Evolutionary conservation across 2,888 invertebrate species (phyloP).

Genomic region (Drosophila mayaguana): DNA sequence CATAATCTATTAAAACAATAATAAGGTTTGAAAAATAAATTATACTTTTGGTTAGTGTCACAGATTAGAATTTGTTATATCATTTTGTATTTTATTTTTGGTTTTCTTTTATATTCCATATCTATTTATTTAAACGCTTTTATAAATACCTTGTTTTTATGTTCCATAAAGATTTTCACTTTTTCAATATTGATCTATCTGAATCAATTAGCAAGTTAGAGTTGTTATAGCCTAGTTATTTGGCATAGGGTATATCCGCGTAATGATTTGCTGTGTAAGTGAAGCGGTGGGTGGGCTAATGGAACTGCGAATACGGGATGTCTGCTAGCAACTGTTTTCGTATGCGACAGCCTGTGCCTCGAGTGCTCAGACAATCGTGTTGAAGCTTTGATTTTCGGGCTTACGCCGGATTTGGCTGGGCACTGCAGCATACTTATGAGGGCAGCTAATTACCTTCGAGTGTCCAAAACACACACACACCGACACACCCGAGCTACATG

Average conservation of each 20-base stretch:
- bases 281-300: not conserved
- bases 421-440: constrained; percentile 67
- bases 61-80: too few relatives aligned
- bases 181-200: too few relatives aligned
- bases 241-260: not conserved
- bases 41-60: too few relatives aligned
- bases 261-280: not conserved
- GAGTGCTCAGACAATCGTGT: constrained; percentile 76
- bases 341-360: constrained; percentile 37
- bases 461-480: constrained; percentile 31
- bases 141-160: too few relatives aligned
- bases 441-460: constrained; percentile 70
- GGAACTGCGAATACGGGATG: constrained; percentile 33
- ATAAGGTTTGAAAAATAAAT: too few relatives aligned
- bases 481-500: not conserved
- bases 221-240: not conserved
- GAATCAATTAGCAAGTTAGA: not conserved
- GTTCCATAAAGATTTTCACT: too few relatives aligned
- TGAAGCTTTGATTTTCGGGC: constrained; percentile 76
- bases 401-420: constrained; percentile 60
- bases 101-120: too few relatives aligned
- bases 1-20: too few relatives aligned
- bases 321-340: constrained; percentile 48
- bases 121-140: too few relatives aligned
- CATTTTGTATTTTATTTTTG: too few relatives aligned